phyloP scores from a whole-genome alignment of 92 coral and sea anemone species.

The Parazoanthus darwini region DNA sequence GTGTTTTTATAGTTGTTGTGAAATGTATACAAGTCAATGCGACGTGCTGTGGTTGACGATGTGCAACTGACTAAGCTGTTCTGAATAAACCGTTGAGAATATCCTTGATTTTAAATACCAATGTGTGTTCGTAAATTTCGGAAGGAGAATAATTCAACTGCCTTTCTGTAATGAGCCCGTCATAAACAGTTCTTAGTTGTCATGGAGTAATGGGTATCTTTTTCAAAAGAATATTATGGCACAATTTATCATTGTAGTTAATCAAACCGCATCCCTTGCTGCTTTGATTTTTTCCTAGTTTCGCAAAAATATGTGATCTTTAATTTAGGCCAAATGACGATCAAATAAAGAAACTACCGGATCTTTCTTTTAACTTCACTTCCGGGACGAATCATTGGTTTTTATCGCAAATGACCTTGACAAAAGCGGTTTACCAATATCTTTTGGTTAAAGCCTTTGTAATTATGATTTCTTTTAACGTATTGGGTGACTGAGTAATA shows the following conservation, averaged over 20 bases:
- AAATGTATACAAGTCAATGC: neutral
- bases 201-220: neutral
- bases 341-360: too few relatives aligned
- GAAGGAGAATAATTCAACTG: neutral
- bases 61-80: too few relatives aligned
- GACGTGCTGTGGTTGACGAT: neutral
- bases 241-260: neutral
- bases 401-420: too few relatives aligned
- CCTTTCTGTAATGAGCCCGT: neutral
- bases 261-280: neutral
- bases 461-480: too few relatives aligned
- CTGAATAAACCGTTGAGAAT: neutral
- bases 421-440: too few relatives aligned
- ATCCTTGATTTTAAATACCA: neutral
- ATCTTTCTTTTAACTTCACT: too few relatives aligned
- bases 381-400: too few relatives aligned
- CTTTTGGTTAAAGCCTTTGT: too few relatives aligned
- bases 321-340: too few relatives aligned
- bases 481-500: too few relatives aligned
- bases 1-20: neutral
- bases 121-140: too few relatives aligned
- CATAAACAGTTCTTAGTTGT: neutral
- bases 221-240: neutral
- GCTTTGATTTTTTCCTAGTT: neutral
- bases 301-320: too few relatives aligned